Percentiles rank a stretch among this genome's conserved stretches.
Evolutionary conservation across 2,888 invertebrate genomes (phyloP).

Genomic region (Noctua janthe): DNA sequence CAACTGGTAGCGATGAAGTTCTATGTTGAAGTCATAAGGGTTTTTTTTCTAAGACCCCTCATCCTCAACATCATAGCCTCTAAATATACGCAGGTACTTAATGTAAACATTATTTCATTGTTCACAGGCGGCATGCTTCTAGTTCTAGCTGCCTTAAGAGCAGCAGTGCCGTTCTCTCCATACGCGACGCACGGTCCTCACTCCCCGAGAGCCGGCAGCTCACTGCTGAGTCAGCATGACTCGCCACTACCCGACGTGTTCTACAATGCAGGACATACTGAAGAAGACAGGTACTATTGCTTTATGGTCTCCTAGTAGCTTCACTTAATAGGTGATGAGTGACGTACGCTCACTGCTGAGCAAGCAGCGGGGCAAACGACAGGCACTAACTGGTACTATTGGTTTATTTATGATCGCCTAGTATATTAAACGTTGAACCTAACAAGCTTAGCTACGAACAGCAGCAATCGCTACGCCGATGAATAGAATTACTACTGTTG

Average conservation of each 20-base stretch:
- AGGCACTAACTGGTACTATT: not conserved
- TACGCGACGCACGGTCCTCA: constrained; percentile 87
- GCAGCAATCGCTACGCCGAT: not conserved
- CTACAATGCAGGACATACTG: constrained; percentile 84
- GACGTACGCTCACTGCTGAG: constrained; percentile 80
- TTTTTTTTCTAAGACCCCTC: not conserved
- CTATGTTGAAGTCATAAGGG: not conserved
- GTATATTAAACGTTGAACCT: not conserved
- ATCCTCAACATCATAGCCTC: not conserved
- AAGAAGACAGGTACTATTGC: constrained; percentile 80
- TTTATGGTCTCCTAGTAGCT: constrained; percentile 19
- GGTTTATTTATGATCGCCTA: constrained; percentile 1
- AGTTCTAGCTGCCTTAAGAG: constrained; percentile 83
- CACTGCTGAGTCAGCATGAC: constrained; percentile 86
- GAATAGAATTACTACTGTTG: not conserved
- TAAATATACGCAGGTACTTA: not conserved
- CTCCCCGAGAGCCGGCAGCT: constrained; percentile 86
- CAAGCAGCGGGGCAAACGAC: constrained; percentile 71
- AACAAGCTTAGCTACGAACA: not conserved
- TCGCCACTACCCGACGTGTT: constrained; percentile 86
- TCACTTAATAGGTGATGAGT: not conserved
- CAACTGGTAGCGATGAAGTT: not conserved
- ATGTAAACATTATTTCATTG: not conserved
- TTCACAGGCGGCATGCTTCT: constrained; percentile 84
- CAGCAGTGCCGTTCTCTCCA: constrained; percentile 87